Base-by-base conservation (phyloP, 2,113 vertebrate genomes). In the Sylvilagus bachmani region DNA sequence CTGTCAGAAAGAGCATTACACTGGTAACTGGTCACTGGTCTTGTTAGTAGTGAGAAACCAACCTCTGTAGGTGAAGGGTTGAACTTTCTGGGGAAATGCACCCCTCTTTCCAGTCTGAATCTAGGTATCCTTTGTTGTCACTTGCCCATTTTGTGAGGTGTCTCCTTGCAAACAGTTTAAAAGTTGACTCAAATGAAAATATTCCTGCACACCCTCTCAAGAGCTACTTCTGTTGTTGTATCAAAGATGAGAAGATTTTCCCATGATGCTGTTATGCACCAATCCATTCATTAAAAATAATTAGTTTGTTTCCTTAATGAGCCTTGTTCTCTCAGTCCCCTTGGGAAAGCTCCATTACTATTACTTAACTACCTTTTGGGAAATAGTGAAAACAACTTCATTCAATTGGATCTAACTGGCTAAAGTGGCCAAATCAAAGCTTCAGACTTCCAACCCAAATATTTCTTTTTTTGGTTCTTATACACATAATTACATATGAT, bases 401-500 rank as follows among this genome's bases (percentile, higher is more conserved):
- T 97, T 98, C n/a, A 5, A 61, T 97, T 97, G 97, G 10, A 0
- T 96, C 77, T 95, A 97, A 96, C 97, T 97, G 93, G 92, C 84
- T 97, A 95, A 97, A 91, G 93, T 95, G 93, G 97, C 96, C 97
- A 98, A 98, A 98, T 98, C 97, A 97, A 98, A 97, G 94, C 31
- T 96, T 91, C 66, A 91, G 91, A 92, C 90, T 95, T 98, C 98
- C 98, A 98, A 98, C 64, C 69, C 89, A 98, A 98, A 98, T 98
- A 98, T 97, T 97, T 96, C 93, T 81, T 95, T 96, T 98, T 98
- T 98, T 97, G 77, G 89, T 98, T 98, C 98, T 95, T 98, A 90
- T 94, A 95, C 95, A 97, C 97, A 97, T 98, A 98, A 98, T 98
- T 98, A 94, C 87, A 97, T 97, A 93, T 98, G 98, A 98, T 98